Evolutionary conservation across 2,797 vertebrate genomes (phyloP).

Genomic region (Numenius phaeopus): DNA sequence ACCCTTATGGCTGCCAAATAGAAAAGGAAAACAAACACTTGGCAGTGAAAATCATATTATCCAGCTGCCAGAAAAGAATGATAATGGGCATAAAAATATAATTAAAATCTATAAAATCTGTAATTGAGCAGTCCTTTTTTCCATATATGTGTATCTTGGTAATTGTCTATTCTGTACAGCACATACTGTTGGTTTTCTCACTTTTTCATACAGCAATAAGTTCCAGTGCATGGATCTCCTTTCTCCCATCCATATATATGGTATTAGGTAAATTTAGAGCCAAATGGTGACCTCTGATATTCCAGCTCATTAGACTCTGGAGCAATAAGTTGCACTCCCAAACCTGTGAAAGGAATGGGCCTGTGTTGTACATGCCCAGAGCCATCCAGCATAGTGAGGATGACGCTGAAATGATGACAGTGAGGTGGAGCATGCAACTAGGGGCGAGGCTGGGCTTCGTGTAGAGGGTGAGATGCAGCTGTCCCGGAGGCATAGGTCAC

Average conservation of each 20-base stretch:
- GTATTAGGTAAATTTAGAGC: not conserved
- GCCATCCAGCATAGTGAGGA: not conserved
- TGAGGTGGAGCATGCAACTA: not conserved
- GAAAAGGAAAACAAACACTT: not conserved
- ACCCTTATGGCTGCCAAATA: not conserved
- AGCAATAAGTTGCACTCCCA: not conserved
- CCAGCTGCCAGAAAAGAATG: not conserved
- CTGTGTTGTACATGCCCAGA: not conserved
- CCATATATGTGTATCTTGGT: not conserved
- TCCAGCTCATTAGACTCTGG: not conserved
- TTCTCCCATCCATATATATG: not conserved
- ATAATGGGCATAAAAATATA: not conserved
- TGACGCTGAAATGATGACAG: not conserved
- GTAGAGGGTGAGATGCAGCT: not conserved
- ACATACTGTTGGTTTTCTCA: not conserved
- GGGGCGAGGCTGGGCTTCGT: not conserved
- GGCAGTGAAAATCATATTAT: not conserved
- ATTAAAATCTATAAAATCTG: constrained; percentile 1
- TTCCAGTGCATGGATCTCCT: not conserved
- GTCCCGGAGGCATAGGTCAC: not conserved
- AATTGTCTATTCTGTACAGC: not conserved
- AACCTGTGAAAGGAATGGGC: not conserved
- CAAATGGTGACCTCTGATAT: not conserved
- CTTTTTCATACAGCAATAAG: not conserved
- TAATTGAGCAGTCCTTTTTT: not conserved